A percentile compares a stretch with the other conserved stretches of the same genome.
Conservation (phyloP, 2,888 invertebrate genomes). For the Myopa testacea region DNA sequence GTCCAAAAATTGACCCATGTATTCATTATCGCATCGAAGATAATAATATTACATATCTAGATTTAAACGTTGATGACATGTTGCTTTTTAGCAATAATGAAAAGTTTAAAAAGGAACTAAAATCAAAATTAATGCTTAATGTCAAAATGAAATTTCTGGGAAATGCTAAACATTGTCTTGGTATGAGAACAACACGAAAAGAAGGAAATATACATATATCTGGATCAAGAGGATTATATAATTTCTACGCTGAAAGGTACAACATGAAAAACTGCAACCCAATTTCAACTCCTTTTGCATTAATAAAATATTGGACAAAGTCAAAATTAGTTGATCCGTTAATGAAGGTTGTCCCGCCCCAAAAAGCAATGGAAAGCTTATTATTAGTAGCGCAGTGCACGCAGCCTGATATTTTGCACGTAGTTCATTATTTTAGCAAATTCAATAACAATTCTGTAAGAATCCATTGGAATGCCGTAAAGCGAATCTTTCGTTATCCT, state of each 20-base stretch:
- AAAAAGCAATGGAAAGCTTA: slow-evolving; percentile 43
- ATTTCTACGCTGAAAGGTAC: too few species aligned
- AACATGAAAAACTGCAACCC: too few species aligned
- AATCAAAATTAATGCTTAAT: neutral
- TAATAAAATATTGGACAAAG: too few species aligned
- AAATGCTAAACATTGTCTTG: slow-evolving; percentile 37
- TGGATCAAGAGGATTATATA: too few species aligned
- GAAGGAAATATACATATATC: too few species aligned
- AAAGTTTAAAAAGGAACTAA: neutral
- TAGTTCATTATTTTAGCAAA: too few species aligned
- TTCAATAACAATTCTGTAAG: too few species aligned
- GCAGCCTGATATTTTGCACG: too few species aligned
- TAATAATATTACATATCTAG: slow-evolving; percentile 17
- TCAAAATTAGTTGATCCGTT: too few species aligned
- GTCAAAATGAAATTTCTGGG: slow-evolving; percentile 43
- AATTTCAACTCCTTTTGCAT: too few species aligned
- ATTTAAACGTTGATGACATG: slow-evolving; percentile 35
- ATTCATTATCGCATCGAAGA: slow-evolving; percentile 12
- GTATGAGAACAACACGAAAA: slow-evolving; percentile 38
- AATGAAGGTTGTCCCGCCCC: slow-evolving; percentile 28
- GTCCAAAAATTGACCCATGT: slow-evolving; percentile 24
- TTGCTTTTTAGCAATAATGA: slow-evolving; percentile 26
- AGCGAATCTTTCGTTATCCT: too few species aligned
- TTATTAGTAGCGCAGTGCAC: slow-evolving; percentile 44
- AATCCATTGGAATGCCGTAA: too few species aligned